Conservation (phyloP, 2,888 invertebrate species). For the Xestia xanthographa region DNA sequence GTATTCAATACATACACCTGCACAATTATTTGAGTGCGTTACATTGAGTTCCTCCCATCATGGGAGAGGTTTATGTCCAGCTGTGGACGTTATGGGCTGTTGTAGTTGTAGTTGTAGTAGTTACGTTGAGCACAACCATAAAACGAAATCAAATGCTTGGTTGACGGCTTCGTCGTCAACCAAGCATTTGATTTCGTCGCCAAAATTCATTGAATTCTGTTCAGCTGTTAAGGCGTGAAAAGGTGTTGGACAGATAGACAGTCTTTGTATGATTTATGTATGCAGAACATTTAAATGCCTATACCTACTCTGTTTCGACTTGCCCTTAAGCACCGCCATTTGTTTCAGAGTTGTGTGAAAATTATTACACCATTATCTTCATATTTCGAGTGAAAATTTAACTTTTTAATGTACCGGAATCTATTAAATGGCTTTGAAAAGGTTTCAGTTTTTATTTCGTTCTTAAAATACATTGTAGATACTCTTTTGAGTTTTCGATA, state of each 20-base stretch:
- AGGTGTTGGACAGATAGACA: not conserved
- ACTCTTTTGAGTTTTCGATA: not conserved
- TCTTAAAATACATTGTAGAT: not conserved
- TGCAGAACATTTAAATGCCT: not conserved
- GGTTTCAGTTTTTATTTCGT: conserved; percentile 8
- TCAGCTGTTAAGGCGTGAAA: no score
- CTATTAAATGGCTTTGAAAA: conserved; percentile 27
- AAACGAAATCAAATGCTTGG: no score
- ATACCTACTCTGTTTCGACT: conserved; percentile 6
- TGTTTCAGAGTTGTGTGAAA: conserved; percentile 44
- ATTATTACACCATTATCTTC: conserved; percentile 49
- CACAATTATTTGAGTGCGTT: no score
- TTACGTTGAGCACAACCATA: no score
- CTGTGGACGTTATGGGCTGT: no score
- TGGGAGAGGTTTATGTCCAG: no score
- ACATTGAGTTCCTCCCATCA: no score
- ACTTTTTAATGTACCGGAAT: conserved; percentile 30
- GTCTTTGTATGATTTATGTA: not conserved
- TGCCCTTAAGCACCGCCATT: conserved; percentile 27
- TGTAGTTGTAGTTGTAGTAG: no score
- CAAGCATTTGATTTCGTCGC: no score
- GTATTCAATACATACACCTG: no score
- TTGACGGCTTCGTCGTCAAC: no score
- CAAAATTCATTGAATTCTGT: no score
- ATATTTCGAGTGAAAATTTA: conserved; percentile 32